Conservation (phyloP, 2,888 invertebrate species). For the Ophion ventricosus region DNA sequence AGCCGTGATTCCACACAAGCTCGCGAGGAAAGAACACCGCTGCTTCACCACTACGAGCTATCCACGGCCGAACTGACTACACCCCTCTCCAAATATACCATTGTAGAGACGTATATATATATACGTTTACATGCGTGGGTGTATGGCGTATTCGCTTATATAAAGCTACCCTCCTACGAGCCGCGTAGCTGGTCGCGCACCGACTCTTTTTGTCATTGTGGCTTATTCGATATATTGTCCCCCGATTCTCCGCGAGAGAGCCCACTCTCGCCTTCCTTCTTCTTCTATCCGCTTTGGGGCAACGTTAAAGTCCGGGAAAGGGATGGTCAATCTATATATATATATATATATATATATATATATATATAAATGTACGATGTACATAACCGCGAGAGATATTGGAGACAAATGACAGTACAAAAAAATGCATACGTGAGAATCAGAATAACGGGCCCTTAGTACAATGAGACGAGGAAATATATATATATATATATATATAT, state of each 20-base stretch:
- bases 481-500: too few relatives aligned
- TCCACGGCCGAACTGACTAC: conserved; percentile 51
- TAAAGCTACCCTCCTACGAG: conserved; percentile 72
- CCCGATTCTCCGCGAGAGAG: conserved; percentile 62
- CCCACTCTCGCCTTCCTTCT: background rate
- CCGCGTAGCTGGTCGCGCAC: conserved; percentile 72
- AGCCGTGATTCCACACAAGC: conserved; percentile 69
- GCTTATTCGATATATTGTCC: conserved; percentile 82
- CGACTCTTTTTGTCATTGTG: conserved; percentile 81
- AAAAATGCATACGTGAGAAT: conserved; percentile 80
- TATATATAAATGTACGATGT: background rate
- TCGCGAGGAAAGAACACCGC: conserved; percentile 63
- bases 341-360: background rate
- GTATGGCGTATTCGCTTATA: conserved; percentile 41
- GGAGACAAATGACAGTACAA: conserved; percentile 83
- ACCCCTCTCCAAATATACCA: conserved; percentile 47
- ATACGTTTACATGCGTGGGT: background rate
- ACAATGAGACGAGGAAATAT: conserved; percentile 25
- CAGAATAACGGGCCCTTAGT: conserved; percentile 63
- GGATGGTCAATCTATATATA: conserved; percentile 45
- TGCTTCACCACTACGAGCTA: conserved; percentile 68
- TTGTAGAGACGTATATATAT: background rate
- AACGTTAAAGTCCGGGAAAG: conserved; percentile 53
- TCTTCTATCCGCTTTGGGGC: conserved; percentile 44
- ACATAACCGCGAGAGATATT: conserved; percentile 79